Conservation (phyloP, 2,888 invertebrate genomes). For the Drosophila niveifrons region DNA sequence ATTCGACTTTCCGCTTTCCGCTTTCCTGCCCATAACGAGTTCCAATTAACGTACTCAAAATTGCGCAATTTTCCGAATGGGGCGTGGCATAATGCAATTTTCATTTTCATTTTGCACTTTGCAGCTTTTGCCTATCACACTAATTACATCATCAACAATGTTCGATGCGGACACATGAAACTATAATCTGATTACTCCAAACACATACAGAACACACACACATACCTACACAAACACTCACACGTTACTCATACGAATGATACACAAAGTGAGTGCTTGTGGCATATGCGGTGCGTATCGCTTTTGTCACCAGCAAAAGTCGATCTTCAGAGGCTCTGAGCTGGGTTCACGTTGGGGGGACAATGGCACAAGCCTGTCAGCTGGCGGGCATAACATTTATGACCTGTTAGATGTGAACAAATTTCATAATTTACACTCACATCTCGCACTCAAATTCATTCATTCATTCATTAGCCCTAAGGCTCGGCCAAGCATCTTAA, state of each 20-base stretch:
- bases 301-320: slow-evolving; percentile 11
- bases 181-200: slow-evolving; percentile 63
- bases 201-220: slow-evolving; percentile 6
- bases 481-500: slow-evolving; percentile 50
- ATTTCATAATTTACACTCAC: slow-evolving; percentile 61
- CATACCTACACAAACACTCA: slow-evolving; percentile 6
- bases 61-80: slow-evolving; percentile 16
- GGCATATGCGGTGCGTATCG: slow-evolving; percentile 21
- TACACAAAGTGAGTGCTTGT: slow-evolving; percentile 31
- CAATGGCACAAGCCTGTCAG: slow-evolving; percentile 36
- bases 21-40: slow-evolving; percentile 30
- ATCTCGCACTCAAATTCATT: slow-evolving; percentile 20
- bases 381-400: slow-evolving; percentile 60
- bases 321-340: neutral
- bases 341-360: neutral
- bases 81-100: slow-evolving; percentile 55
- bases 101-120: slow-evolving; percentile 35
- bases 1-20: slow-evolving; percentile 7
- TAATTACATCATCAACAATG: slow-evolving; percentile 50
- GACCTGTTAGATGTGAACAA: slow-evolving; percentile 68
- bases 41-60: slow-evolving; percentile 1
- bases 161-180: slow-evolving; percentile 49
- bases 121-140: slow-evolving; percentile 44
- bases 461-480: slow-evolving; percentile 31
- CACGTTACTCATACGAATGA: neutral